These are phyloP conservation scores for Onychostruthus taczanowskii DNA, from an alignment of 2,113 vertebrate species.

Conservation along the genomic window DNA sequence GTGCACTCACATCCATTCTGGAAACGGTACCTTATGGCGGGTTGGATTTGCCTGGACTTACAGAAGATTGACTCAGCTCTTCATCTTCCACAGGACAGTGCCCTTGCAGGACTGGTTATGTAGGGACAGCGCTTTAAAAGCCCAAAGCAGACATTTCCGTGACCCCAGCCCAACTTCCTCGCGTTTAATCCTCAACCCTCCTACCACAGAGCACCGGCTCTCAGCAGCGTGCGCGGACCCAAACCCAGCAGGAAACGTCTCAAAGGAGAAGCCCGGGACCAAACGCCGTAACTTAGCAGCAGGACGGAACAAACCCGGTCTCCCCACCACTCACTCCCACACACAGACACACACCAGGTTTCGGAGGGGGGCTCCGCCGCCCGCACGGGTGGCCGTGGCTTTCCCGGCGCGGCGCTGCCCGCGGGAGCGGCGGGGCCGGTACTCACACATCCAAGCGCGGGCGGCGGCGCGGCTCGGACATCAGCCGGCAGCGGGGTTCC, in stretches of 20 bases:
- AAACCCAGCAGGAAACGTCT: not conserved
- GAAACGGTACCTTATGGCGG: rapidly evolving
- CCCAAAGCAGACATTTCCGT: not conserved
- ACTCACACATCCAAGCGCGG: constrained; percentile 47
- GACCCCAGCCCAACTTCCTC: not conserved
- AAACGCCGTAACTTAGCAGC: rapidly evolving
- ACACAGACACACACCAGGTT: not conserved
- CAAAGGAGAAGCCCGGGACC: not conserved
- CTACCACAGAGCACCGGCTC: not conserved
- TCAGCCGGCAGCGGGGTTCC: not conserved
- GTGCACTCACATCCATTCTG: not conserved
- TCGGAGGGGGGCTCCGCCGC: not conserved
- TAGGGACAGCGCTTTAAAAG: not conserved
- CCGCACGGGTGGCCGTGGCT: not conserved
- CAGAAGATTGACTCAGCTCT: not conserved
- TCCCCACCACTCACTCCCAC: not conserved
- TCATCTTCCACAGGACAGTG: not conserved
- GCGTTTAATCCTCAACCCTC: not conserved
- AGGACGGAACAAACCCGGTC: not conserved
- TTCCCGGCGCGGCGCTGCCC: not conserved
- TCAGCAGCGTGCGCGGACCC: not conserved
- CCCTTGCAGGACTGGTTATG: not conserved
- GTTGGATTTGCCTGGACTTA: not conserved
- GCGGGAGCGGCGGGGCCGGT: not conserved
- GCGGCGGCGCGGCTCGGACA: constrained; percentile 23